phyloP scores from a whole-genome alignment of 2,113 vertebrate species.

The Tiliqua scincoides region DNA sequence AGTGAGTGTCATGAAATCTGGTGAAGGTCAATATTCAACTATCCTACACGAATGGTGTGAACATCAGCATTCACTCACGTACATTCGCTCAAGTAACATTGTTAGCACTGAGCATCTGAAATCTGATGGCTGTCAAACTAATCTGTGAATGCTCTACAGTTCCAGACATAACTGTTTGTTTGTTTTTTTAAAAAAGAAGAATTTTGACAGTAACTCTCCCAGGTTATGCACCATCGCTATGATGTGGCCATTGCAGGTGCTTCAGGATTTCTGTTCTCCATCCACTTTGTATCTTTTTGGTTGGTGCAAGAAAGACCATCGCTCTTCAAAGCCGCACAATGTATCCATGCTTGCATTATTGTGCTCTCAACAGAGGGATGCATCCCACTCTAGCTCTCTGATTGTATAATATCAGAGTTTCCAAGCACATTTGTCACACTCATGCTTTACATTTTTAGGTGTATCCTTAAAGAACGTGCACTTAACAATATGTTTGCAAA shows the following conservation, averaged over 20 bases:
- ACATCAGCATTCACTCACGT: not conserved
- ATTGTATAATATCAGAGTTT: not conserved
- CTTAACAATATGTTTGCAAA: not conserved
- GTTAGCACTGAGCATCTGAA: not conserved
- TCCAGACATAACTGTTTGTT: not conserved
- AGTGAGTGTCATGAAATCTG: no score
- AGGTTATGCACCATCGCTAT: not conserved
- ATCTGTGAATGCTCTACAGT: not conserved
- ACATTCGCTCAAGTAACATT: no score
- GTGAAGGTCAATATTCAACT: not conserved
- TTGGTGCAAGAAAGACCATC: not conserved
- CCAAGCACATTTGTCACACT: not conserved
- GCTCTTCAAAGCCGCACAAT: not conserved
- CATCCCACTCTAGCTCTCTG: not conserved
- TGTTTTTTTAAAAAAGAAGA: not conserved
- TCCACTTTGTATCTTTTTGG: not conserved
- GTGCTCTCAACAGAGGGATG: not conserved
- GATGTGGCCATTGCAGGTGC: not conserved
- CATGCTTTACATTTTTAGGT: not conserved
- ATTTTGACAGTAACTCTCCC: no score
- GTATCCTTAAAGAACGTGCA: not conserved
- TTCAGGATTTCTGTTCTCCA: not conserved
- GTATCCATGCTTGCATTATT: no score
- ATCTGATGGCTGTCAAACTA: not conserved
- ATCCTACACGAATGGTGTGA: not conserved